These are phyloP conservation scores for Osmerus eperlanus DNA, from an alignment of 2,113 vertebrate species.

Conservation along the genomic window DNA sequence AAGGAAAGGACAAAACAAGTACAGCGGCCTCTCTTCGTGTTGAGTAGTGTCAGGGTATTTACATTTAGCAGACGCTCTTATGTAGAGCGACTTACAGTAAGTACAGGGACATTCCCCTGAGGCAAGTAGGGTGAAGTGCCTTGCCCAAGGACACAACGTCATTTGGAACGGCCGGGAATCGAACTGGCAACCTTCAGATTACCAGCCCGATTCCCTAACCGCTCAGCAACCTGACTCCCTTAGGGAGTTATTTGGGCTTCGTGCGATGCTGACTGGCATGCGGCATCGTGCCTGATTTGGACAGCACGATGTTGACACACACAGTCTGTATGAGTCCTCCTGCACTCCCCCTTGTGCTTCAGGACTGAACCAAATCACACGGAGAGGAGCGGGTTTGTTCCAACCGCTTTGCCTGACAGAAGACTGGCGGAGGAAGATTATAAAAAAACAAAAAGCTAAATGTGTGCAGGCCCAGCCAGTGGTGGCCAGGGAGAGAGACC, in stretches of 20 bases:
- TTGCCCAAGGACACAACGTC: too few relatives aligned
- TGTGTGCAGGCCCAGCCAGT: not conserved
- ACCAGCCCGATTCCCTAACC: too few relatives aligned
- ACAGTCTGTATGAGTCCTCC: not conserved
- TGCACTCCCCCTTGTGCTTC: not conserved
- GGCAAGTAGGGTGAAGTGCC: too few relatives aligned
- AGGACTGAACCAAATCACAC: not conserved
- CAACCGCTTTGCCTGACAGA: constrained; percentile 58
- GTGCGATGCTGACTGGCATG: constrained; percentile 58
- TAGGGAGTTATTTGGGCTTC: constrained; percentile 49
- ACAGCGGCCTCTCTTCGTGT: constrained; percentile 38
- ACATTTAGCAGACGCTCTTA: too few relatives aligned
- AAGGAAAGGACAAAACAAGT: too few relatives aligned
- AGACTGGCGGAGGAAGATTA: constrained; percentile 65
- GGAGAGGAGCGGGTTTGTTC: constrained; percentile 34
- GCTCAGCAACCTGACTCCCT: too few relatives aligned
- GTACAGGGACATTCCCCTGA: too few relatives aligned
- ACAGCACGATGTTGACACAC: not conserved
- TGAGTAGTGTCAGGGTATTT: constrained; percentile 1
- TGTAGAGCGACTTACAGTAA: too few relatives aligned
- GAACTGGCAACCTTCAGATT: too few relatives aligned
- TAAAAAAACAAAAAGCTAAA: constrained; percentile 60
- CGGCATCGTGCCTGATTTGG: constrained; percentile 50
- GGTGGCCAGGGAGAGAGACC: constrained; percentile 31
- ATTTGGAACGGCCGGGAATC: too few relatives aligned